These are phyloP conservation scores for Chironomus riparius DNA, from an alignment of 2,888 invertebrate species.

Conservation along the genomic window DNA sequence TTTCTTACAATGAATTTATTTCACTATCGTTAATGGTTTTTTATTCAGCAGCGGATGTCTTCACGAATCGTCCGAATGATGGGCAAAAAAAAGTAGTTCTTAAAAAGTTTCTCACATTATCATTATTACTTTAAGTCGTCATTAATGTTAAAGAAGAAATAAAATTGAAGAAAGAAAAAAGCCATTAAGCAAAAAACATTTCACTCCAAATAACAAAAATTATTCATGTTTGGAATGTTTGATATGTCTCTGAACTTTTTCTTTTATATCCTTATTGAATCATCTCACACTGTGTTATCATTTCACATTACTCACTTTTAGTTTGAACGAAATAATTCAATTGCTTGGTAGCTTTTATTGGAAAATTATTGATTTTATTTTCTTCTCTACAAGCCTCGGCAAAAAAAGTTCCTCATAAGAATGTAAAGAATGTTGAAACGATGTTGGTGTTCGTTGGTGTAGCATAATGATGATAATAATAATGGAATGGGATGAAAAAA, in stretches of 20 bases:
- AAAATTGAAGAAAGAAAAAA: neutral
- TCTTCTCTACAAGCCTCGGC: too few relatives aligned
- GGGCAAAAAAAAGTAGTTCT: too few relatives aligned
- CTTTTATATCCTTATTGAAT: neutral
- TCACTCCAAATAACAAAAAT: neutral
- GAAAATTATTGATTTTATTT: neutral
- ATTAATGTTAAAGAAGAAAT: neutral
- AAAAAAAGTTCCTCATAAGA: neutral
- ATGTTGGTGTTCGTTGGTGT: neutral
- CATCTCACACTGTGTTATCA: neutral
- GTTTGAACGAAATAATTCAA: too few relatives aligned
- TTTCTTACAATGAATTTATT: too few relatives aligned
- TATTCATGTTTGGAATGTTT: neutral
- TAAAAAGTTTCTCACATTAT: too few relatives aligned
- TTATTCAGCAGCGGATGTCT: too few relatives aligned
- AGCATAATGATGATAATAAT: too few relatives aligned
- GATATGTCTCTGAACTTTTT: neutral
- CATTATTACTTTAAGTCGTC: too few relatives aligned
- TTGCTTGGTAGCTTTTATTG: neutral
- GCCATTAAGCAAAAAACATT: neutral
- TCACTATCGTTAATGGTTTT: too few relatives aligned
- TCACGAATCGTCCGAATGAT: too few relatives aligned
- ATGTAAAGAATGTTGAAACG: neutral
- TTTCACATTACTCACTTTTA: too few relatives aligned
- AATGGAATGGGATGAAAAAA: too few relatives aligned